Evolutionary conservation across 2,113 vertebrate genomes (phyloP).

Genomic region (Microtus ochrogaster): DNA sequence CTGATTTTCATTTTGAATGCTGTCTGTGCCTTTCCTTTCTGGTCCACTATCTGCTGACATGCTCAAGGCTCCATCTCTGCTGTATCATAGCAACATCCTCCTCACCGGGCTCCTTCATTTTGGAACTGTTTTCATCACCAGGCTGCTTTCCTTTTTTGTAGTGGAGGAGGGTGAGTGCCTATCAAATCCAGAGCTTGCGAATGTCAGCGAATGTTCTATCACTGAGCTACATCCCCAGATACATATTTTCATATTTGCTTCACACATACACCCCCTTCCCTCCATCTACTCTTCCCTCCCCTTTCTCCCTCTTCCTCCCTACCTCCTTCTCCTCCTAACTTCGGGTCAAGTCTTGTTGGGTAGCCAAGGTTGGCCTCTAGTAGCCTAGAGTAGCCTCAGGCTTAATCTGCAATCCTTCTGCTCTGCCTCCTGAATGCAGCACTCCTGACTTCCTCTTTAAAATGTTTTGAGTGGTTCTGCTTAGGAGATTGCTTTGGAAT

Average conservation of each 20-base stretch:
- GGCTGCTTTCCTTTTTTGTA: background rate
- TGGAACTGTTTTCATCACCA: background rate
- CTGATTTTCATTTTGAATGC: background rate
- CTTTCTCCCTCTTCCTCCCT: too few species aligned
- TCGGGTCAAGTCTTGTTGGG: too few species aligned
- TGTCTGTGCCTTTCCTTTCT: background rate
- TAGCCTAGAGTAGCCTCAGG: background rate
- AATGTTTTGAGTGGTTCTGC: background rate
- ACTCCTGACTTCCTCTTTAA: background rate
- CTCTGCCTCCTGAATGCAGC: background rate
- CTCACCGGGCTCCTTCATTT: background rate
- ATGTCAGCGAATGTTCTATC: background rate
- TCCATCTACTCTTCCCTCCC: accelerated
- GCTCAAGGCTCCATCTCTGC: background rate
- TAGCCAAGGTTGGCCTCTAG: background rate
- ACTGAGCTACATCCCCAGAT: background rate
- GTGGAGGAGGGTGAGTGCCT: background rate
- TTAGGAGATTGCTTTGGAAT: background rate
- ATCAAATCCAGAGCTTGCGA: background rate
- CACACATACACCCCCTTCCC: too few species aligned
- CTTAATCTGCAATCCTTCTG: background rate
- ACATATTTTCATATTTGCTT: background rate
- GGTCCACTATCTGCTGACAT: background rate
- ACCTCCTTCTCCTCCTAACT: too few species aligned
- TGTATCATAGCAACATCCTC: background rate